Evolutionary conservation across 2,797 vertebrate genomes (phyloP).

Genomic region (Sarcoramphus papa): DNA sequence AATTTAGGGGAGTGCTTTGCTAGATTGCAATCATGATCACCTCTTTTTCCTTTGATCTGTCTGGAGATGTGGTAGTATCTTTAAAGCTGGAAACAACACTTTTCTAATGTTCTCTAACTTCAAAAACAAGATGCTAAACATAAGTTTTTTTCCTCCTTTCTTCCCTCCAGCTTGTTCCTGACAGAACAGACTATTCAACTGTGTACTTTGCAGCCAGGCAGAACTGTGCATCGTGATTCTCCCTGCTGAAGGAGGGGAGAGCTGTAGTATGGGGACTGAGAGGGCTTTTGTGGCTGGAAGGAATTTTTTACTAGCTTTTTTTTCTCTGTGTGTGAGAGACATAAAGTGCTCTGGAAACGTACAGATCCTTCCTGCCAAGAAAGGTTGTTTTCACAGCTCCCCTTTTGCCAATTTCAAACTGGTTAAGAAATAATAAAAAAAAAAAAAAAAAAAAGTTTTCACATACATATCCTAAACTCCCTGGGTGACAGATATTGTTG

Average conservation of each 20-base stretch:
- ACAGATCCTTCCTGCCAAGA: conserved; percentile 43
- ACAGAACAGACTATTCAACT: conserved; percentile 20
- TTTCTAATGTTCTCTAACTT: conserved; percentile 43
- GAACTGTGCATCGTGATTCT: background rate
- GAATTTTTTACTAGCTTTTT: conserved; percentile 47
- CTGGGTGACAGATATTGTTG: background rate
- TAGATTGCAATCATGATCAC: background rate
- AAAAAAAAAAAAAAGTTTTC: background rate
- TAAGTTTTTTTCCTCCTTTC: background rate
- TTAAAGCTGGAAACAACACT: conserved; percentile 37
- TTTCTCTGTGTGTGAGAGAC: background rate
- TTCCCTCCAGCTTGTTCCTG: conserved; percentile 30
- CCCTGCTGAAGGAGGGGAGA: background rate
- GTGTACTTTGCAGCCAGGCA: background rate
- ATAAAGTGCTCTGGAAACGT: conserved; percentile 24
- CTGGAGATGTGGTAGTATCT: conserved; percentile 1
- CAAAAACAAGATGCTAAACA: conserved; percentile 27
- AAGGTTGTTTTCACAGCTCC: conserved; percentile 42
- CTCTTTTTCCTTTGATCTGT: background rate
- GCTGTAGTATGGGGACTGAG: background rate
- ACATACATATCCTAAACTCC: background rate
- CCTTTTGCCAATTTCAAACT: conserved; percentile 39
- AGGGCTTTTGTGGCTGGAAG: conserved; percentile 31
- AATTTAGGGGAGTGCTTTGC: background rate
- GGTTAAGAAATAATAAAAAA: conserved; percentile 9